Evolutionary conservation across 2,797 vertebrate genomes (phyloP), one percentile per base, ranked within the genome.

Genomic region (Anas bernieri): DNA sequence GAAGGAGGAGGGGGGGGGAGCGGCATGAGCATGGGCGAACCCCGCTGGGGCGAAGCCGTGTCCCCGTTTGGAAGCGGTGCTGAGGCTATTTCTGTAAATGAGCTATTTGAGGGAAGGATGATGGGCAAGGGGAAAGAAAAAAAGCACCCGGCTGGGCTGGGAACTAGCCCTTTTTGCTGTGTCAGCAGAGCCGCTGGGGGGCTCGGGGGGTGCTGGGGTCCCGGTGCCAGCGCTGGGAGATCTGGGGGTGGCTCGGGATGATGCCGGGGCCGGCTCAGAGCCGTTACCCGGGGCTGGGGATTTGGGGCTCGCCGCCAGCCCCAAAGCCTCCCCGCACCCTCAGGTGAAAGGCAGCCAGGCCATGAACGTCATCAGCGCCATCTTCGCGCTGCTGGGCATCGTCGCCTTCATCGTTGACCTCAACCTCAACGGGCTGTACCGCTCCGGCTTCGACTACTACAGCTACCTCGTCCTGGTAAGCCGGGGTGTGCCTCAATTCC

Each of bases 281-380:
- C 37, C 3, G 25, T 13, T 62, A 62, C 28, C 39, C 6, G 9
- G 12, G 39, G 61, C 37, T 26, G 12, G 7, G 13, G 39, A 18
- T 7, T 50, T 26, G 48, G 48, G 48, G 39, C 28, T 18, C 2
- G 61, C 26, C 4, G 48, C 41, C 0, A 3, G 2, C 46, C 37
- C 46, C 37, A 5, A 17, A 56, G 1, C 31, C 6, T 14, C 37
- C 7, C 17, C 12, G 5, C 3, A 37, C 76, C 86, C 2, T 0
- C 79, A 98, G 97, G 86, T 96, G 74, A 96, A 89, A 13, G 73
- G 90, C 78, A 96, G 96, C 22, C 64, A 97, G 92, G 95, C 85
- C 74, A 92, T 97, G 91, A 98, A 97, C 17, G n/a, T 97, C 45
- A 46, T 97, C 89, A 97, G 97, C 3, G 96, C 92, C 13, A 55